phyloP scores from a whole-genome alignment of 2,797 vertebrate species.

The Tokudaia tokunoshimensis region DNA sequence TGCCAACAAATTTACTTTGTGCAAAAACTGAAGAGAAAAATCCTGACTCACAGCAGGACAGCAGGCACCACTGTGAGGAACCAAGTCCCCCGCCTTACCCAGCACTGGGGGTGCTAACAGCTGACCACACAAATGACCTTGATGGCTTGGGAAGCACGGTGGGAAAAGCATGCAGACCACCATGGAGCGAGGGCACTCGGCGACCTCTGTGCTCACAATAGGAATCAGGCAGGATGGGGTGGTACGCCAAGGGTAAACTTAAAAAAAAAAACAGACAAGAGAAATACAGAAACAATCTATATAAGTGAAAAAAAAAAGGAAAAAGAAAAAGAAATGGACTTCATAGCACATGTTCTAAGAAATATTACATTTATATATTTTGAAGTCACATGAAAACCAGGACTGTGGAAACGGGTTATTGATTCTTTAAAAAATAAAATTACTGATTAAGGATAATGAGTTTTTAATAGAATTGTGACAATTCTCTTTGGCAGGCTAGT shows the following conservation, averaged over 20 bases:
- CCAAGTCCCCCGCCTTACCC: neutral
- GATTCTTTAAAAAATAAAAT: slow-evolving; percentile 64
- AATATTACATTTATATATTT: slow-evolving; percentile 60
- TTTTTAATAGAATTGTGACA: slow-evolving; percentile 50
- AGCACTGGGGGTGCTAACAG: slow-evolving; percentile 72
- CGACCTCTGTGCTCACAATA: slow-evolving; percentile 3
- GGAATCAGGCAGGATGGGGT: neutral
- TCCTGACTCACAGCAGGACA: neutral
- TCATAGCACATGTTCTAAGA: slow-evolving; percentile 55
- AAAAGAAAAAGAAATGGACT: slow-evolving; percentile 67
- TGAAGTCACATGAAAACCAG: slow-evolving; percentile 58
- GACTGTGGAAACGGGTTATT: slow-evolving; percentile 23
- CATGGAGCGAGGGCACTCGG: neutral
- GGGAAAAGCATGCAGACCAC: slow-evolving; percentile 57
- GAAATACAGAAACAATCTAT: slow-evolving; percentile 72
- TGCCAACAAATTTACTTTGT: slow-evolving; percentile 70
- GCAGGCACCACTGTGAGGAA: neutral
- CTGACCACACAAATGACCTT: neutral
- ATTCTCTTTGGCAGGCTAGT: slow-evolving; percentile 63
- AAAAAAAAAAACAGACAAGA: slow-evolving; percentile 23
- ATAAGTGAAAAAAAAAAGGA: neutral
- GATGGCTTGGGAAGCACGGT: slow-evolving; percentile 57
- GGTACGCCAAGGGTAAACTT: neutral
- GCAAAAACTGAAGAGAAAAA: slow-evolving; percentile 75
- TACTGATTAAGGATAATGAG: slow-evolving; percentile 23